phyloP scores from a whole-genome alignment of 2,113 vertebrate genomes.

The Grammomys dolichurus region DNA sequence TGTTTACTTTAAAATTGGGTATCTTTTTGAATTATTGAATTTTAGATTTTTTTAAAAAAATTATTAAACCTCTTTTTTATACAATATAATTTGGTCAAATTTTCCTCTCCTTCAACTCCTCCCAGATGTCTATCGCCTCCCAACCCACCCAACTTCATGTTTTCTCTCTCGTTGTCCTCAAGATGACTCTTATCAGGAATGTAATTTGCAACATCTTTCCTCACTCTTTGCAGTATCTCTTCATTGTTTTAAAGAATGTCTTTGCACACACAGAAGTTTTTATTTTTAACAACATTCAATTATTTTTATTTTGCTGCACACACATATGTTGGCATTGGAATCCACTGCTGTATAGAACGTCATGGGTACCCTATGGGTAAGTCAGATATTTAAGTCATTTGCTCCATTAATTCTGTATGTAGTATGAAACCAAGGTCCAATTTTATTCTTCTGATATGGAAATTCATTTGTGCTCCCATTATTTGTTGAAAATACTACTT shows the following conservation, averaged over 20 bases:
- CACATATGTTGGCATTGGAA: conserved; percentile 19
- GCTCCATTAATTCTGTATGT: neutral
- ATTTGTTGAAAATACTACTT: conserved; percentile 33
- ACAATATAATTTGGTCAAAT: neutral
- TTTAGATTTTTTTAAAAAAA: neutral
- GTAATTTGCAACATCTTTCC: conserved; percentile 20
- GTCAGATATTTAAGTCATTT: neutral
- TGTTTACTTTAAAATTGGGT: neutral
- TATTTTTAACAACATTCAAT: neutral
- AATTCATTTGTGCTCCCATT: neutral
- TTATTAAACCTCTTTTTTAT: neutral
- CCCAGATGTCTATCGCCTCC: neutral
- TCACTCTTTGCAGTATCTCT: neutral
- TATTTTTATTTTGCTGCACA: neutral
- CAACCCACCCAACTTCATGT: neutral
- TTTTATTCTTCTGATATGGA: conserved; percentile 1
- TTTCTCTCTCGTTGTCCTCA: neutral
- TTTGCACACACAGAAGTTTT: neutral
- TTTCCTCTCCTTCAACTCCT: neutral
- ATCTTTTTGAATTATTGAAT: neutral
- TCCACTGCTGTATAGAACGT: neutral
- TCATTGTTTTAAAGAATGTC: conserved; percentile 6
- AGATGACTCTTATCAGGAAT: neutral
- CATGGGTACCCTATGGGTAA: neutral
- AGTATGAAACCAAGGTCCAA: neutral